Base-by-base conservation (phyloP, 23 tunicate species). In the Oikopleura dioica region DNA sequence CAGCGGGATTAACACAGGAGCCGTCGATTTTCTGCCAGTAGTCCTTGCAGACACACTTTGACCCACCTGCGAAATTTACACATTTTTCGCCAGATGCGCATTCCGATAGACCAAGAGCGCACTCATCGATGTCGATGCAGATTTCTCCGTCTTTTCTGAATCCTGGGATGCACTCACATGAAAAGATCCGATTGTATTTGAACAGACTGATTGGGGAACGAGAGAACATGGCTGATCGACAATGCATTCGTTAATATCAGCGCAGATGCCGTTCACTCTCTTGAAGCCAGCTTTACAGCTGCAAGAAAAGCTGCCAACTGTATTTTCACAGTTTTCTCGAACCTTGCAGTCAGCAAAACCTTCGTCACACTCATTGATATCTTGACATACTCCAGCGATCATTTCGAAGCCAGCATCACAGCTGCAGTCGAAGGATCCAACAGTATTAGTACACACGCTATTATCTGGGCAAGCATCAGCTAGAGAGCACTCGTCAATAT, bases 71-170 rank as follows among this genome's bases (percentile, higher is more conserved):
- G 5, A 31, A 12, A 28, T 63, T 63, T 23, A 31, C 26, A 63
- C 72, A 63, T 21, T 21, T 24, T 23, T 23, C 72, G 81, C 84
- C 84, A 82, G 79, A 79, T 76, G 80, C 80, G n/a, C n/a, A n/a
- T 23, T 78, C 78, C 1, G 79, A 81, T 36, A 37, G 75, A 76
- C 78, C 79, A 37, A 50, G 51, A 0, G 50, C 80, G 36, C 96
- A 89, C 59, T 89, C 96, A 68, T 89, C 85, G 77, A 89, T 89
- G 75, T 89, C 96, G 37, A 79, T 35, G 76, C 96, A 89, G 36
- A 79, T 79, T n/a, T 89, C 96, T 59, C 84, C 89, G n/a, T n/a
- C n/a, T n/a, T n/a, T n/a, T 32, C 36, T 35, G 30, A 29, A 77
- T 4, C 79, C 79, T 1, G n/a, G 31, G 35, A 38, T 38, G 30